A percentile compares a stretch with the other conserved stretches of the same genome.
Conservation (phyloP, 2,888 invertebrate species). For the Hirudinaria manillensis region DNA sequence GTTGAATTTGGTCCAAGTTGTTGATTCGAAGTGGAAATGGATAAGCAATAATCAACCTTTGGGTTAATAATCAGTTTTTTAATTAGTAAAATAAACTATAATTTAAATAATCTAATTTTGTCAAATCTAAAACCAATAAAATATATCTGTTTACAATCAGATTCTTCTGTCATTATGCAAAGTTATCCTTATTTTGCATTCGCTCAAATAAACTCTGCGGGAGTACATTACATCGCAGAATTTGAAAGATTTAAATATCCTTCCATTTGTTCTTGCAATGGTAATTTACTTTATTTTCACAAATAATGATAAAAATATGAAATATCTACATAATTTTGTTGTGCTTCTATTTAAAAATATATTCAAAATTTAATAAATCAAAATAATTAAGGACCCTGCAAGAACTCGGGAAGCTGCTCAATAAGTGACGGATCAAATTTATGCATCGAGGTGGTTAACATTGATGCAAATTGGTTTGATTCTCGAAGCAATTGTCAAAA, state of each 20-base stretch:
- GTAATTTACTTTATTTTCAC: not conserved
- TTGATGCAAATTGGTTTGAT: not conserved
- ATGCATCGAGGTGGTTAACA: not conserved
- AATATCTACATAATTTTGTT: too few species aligned
- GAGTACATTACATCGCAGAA: not conserved
- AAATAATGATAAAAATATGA: too few species aligned
- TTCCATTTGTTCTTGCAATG: conserved; percentile 10
- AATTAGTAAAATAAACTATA: not conserved
- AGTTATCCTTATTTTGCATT: conserved; percentile 7
- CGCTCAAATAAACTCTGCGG: not conserved
- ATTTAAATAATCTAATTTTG: not conserved
- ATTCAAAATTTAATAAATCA: not conserved
- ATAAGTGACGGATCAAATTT: not conserved
- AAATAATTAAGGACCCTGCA: not conserved
- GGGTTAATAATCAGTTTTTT: not conserved
- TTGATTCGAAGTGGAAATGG: not conserved
- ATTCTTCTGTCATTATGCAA: not conserved
- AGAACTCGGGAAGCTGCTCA: not conserved
- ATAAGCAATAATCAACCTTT: not conserved
- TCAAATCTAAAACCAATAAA: too few species aligned
- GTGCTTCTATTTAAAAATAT: not conserved
- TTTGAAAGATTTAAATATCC: not conserved
- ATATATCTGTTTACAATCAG: not conserved
- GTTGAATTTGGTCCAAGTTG: conserved; percentile 7
- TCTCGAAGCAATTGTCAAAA: not conserved